Conservation (phyloP, 2,797 vertebrate genomes). For the Phalanger gymnotis region DNA sequence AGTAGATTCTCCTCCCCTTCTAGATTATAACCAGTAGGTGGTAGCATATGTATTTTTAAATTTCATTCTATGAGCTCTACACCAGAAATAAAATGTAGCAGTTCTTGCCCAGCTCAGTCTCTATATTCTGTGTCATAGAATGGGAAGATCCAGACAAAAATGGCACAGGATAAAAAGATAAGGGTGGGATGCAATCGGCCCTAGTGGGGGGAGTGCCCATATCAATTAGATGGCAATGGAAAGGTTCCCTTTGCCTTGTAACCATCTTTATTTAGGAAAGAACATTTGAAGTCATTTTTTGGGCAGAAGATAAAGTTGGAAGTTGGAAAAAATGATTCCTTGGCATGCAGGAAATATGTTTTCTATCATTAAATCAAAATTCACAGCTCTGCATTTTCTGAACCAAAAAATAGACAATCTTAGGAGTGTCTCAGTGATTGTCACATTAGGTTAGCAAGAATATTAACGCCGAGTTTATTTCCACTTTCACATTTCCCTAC, state of each 20-base stretch:
- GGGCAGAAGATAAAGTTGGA: background rate
- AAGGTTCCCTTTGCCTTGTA: background rate
- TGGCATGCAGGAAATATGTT: background rate
- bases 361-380: background rate
- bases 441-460: background rate
- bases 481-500: background rate
- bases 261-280: background rate
- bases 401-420: background rate
- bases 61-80: rapidly evolving
- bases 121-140: background rate
- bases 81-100: background rate
- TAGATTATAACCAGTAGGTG: slow-evolving; percentile 48
- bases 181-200: background rate
- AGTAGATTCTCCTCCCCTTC: background rate
- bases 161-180: background rate
- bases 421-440: background rate
- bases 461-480: background rate
- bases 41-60: slow-evolving; percentile 45
- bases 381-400: background rate
- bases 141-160: background rate
- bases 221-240: background rate
- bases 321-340: background rate
- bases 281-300: background rate
- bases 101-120: background rate
- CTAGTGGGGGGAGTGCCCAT: background rate